phyloP scores from a whole-genome alignment of 2,113 vertebrate species.

The Ptychochromis oligacanthus region DNA sequence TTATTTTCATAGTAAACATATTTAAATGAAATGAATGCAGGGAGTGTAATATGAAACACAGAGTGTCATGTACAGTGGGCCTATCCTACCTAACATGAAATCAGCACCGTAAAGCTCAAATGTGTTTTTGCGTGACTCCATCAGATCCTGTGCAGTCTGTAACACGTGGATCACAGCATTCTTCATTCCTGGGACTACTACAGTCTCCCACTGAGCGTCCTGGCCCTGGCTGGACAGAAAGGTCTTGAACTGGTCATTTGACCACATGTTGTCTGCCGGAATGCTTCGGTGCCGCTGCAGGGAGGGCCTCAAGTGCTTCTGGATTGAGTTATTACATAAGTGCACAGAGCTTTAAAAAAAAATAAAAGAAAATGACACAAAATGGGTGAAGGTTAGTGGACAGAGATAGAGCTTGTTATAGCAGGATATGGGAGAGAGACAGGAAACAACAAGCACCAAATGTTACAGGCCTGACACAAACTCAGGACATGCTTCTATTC shows the following conservation, averaged over 20 bases:
- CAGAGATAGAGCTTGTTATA: not conserved
- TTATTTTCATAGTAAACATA: not conserved
- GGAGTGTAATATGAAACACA: not conserved
- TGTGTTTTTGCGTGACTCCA: slow-evolving; percentile 85
- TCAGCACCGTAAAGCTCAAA: slow-evolving; percentile 93
- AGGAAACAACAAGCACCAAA: no score
- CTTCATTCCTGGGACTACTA: slow-evolving; percentile 89
- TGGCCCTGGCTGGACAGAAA: slow-evolving; percentile 80
- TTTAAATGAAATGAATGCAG: not conserved
- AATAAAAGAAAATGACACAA: not conserved
- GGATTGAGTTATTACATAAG: slow-evolving; percentile 92
- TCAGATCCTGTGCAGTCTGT: slow-evolving; percentile 83
- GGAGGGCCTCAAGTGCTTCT: slow-evolving; percentile 79
- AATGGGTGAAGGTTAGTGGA: not conserved
- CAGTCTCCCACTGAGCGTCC: slow-evolving; percentile 75
- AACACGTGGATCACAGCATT: slow-evolving; percentile 81
- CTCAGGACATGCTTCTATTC: not conserved
- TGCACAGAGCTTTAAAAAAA: slow-evolving; percentile 83
- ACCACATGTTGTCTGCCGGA: slow-evolving; percentile 88
- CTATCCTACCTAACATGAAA: slow-evolving; percentile 80
- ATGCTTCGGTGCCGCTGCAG: slow-evolving; percentile 73
- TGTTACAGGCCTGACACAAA: not conserved
- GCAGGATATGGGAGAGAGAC: not conserved
- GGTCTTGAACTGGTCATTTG: slow-evolving; percentile 81
- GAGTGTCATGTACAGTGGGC: not conserved